Evolutionary conservation across 2,888 invertebrate species (phyloP), one percentile per base, ranked within the genome.

Genomic region (Caenorhabditis sp.): DNA sequence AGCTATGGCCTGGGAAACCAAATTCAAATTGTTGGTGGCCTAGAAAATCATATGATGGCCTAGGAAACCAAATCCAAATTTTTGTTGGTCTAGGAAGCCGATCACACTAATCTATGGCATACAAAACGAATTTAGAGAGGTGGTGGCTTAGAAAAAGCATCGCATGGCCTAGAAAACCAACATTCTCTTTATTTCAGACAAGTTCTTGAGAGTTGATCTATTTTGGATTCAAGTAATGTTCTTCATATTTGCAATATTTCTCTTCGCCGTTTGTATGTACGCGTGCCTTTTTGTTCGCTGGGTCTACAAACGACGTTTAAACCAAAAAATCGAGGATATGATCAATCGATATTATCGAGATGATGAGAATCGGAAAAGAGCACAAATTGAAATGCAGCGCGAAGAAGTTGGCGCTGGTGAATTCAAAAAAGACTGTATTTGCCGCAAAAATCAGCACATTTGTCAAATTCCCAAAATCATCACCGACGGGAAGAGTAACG

Each of bases 281-380:
- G 60, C 71, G 25, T 67, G 63, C 52, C 61, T 72, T n/a, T 72
- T 72, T 25, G 67, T 72, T 36, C 60, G 71, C 59, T 72, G 71
- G 71, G 71, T 63, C 21, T 72, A 72, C 43, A 72, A 72, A 50
- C 36, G 71, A 53, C 26, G 71, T 20, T 64, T 72, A 2, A 63
- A 67, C 43, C 67, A 72, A 58, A 72, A 72, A 38, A 61, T 67
- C 7, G 71, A 67, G 14, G 67, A 63, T 21, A 72, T 72, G 71
- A 61, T 67, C 17, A 60, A 67, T n/a, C 50, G 31, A 21, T 72
- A 72, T 50, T 67, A 72, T 56, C 50, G n/a, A 21, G 71, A 63
- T 4, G 71, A 72, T 31, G 23, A 53, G 12, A 63, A 64, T 17
- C 49, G 64, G 12, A 72, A 58, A 26, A 63, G 67, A 25, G 52